phyloP scores from a whole-genome alignment of 2,797 vertebrate genomes.

The Fistularia tabacaria region DNA sequence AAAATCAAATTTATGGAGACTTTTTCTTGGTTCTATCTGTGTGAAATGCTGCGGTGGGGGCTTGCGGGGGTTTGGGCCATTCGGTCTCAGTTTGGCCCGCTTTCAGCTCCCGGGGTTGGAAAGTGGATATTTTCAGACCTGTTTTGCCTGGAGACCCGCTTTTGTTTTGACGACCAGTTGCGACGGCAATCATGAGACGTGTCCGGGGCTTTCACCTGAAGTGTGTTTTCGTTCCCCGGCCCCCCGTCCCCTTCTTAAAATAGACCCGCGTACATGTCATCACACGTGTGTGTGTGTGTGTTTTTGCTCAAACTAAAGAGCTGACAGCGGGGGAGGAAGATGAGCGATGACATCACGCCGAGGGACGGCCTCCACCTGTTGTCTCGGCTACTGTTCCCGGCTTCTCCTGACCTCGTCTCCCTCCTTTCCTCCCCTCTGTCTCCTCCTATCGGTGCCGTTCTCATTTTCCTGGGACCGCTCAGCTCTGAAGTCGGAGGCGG shows the following conservation, averaged over 20 bases:
- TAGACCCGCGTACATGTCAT: conserved; percentile 41
- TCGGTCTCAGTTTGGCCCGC: conserved; percentile 58
- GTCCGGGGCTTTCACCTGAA: conserved; percentile 68
- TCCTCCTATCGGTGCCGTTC: conserved; percentile 18
- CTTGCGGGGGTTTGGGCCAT: conserved; percentile 30
- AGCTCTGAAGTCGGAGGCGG: conserved; percentile 94
- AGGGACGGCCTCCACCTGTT: conserved; percentile 43
- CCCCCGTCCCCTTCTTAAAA: conserved; percentile 13
- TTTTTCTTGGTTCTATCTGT: too few relatives aligned
- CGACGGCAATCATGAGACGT: conserved; percentile 49
- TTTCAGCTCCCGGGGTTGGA: conserved; percentile 43
- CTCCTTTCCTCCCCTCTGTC: neutral
- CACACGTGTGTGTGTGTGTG: conserved; percentile 25
- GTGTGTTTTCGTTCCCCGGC: conserved; percentile 40
- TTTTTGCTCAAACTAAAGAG: conserved; percentile 17
- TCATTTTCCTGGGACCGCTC: conserved; percentile 21
- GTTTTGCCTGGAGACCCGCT: conserved; percentile 70
- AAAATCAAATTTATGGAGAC: too few relatives aligned
- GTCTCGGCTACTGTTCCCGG: conserved; percentile 39
- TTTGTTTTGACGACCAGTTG: conserved; percentile 71
- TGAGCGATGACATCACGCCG: conserved; percentile 45
- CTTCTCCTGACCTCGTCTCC: conserved; percentile 16
- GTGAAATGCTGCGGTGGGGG: too few relatives aligned
- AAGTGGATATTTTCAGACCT: conserved; percentile 69
- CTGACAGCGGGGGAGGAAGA: conserved; percentile 35